Conservation (phyloP, 2,113 vertebrate species). For the Mesoclemmys tuberculata region DNA sequence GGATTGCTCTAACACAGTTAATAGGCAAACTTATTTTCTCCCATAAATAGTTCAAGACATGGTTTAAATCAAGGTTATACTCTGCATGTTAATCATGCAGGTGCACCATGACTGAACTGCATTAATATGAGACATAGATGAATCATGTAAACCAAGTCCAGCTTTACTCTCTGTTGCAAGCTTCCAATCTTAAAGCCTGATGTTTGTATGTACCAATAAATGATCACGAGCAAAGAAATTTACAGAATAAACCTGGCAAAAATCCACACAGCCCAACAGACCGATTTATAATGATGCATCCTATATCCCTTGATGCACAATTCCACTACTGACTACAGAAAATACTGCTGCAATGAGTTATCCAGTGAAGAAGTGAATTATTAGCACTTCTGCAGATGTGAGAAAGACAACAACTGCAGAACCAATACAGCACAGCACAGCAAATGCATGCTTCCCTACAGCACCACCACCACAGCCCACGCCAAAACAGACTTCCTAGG, state of each 20-base stretch:
- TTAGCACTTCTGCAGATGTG: neutral
- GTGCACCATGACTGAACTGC: rapidly evolving
- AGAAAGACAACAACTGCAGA: neutral
- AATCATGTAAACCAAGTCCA: neutral
- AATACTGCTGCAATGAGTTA: neutral
- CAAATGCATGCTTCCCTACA: neutral
- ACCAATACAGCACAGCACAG: neutral
- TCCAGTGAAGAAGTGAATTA: neutral
- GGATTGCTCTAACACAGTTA: neutral
- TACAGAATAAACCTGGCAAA: neutral
- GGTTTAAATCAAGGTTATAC: neutral
- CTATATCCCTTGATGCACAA: neutral
- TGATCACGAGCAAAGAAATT: neutral
- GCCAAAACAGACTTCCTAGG: neutral
- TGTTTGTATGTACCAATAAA: neutral
- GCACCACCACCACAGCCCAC: neutral
- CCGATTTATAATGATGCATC: neutral
- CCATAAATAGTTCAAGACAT: neutral
- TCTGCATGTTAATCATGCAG: neutral
- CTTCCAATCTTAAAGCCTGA: neutral
- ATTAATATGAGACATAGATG: neutral
- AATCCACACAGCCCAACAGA: neutral
- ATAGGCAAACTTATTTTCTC: neutral
- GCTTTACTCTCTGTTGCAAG: neutral
- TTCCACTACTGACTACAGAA: neutral